Evolutionary conservation across 2,113 vertebrate species (phyloP), one percentile per base, ranked within the genome.

Genomic region (Cynopterus brachyotis): DNA sequence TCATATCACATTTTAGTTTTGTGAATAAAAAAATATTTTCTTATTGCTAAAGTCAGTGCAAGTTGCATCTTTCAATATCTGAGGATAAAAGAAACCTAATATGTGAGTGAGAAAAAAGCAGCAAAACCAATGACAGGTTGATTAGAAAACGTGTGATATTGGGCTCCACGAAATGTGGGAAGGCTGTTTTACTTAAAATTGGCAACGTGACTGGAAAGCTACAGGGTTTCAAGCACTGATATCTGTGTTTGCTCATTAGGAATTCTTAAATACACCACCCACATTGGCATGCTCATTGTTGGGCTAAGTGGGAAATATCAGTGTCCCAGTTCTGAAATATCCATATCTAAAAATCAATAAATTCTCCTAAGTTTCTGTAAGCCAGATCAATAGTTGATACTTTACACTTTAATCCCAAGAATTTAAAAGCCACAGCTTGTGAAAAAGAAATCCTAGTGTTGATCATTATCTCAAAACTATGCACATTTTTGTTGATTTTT

Each of bases 271-370:
- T 60, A 59, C 66, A 35, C 20, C 35, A 2, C 6, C 8, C 35
- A 20, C 9, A n/a, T 1, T 32, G 20, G 5, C 12, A 81, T 32
- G 28, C 24, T 53, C 67, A 10, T 30, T 86, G 32, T 15, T 78
- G 60, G 59, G 57, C 94, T 81, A 64, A 55, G 53, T 93, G 86
- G 20, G 13, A 95, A 96, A 89, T 80, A 70, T 28, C 13, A 55
- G 11, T 84, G 17, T 84, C 32, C 16, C 9, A 50, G 47, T 30
- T 88, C 57, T 37, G 26, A 47, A 57, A 32, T 55, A 88, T 42
- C 32, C n/a, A 80, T 42, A 91, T 55, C 47, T 78, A 79, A 87
- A 55, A 83, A 80, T 81, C 57, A 73, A 67, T 88, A 53, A 50
- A 45, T 73, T 73, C 73, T 78, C 35, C 24, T 62, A 72, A 55